Evolutionary conservation across 2,888 invertebrate species (phyloP).

Genomic region (Germaria angustata): DNA sequence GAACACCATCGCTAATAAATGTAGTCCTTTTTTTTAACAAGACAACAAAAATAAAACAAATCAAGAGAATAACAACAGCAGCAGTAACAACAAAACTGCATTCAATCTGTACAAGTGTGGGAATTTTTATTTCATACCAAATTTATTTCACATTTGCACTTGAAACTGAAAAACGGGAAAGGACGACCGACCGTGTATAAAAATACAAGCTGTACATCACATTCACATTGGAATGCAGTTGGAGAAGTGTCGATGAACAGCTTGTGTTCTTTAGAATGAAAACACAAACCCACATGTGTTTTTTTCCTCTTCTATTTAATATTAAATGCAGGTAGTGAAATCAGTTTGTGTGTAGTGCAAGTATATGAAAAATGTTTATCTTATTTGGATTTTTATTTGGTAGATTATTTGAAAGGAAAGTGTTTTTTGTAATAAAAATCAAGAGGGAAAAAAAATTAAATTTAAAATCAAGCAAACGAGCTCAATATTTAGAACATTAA

Average conservation of each 20-base stretch:
- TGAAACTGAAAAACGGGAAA: conserved; percentile 39
- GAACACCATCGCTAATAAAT: conserved; percentile 12
- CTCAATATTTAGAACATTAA: conserved; percentile 48
- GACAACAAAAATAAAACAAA: no score
- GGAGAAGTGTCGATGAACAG: neutral
- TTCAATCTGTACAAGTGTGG: conserved; percentile 65
- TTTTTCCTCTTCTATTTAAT: no score
- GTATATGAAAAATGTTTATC: conserved; percentile 41
- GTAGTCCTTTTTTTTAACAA: conserved; percentile 32
- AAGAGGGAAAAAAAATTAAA: conserved; percentile 7
- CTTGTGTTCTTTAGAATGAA: conserved; percentile 24
- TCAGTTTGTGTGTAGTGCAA: neutral
- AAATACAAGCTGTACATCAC: conserved; percentile 24
- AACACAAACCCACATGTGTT: neutral
- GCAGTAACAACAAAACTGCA: conserved; percentile 34
- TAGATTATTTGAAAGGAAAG: conserved; percentile 36
- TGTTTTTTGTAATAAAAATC: conserved; percentile 11
- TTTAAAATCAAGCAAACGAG: conserved; percentile 21
- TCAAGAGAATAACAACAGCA: neutral
- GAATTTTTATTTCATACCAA: conserved; percentile 47
- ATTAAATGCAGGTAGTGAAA: conserved; percentile 47
- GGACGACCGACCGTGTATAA: neutral
- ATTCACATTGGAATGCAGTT: conserved; percentile 42
- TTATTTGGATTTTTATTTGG: neutral
- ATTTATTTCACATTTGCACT: conserved; percentile 60